Conservation (phyloP, 2,113 vertebrate genomes). For the Phrynocephalus versicolor region DNA sequence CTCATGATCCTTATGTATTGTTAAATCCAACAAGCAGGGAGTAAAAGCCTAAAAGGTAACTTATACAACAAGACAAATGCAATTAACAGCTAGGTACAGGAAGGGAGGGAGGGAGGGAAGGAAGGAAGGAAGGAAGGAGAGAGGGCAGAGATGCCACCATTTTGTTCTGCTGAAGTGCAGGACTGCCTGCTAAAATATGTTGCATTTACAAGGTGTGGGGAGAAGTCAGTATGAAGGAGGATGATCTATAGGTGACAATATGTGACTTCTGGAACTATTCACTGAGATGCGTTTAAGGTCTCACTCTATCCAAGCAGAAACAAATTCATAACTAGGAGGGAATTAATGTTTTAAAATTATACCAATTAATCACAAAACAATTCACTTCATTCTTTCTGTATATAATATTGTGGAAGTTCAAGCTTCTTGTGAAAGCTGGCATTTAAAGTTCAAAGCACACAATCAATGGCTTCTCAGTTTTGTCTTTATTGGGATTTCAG, state of each 20-base stretch:
- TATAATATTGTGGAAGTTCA: not conserved
- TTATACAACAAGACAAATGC: constrained; percentile 22
- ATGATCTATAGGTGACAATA: too few relatives aligned
- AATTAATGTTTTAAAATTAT: not conserved
- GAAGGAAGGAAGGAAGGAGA: constrained; percentile 10
- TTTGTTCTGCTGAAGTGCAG: constrained; percentile 24
- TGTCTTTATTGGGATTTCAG: too few relatives aligned
- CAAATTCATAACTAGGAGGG: not conserved
- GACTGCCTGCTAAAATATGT: not conserved
- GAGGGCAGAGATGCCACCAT: constrained; percentile 15
- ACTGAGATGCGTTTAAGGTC: not conserved
- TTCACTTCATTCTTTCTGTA: not conserved
- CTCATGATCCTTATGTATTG: constrained; percentile 51
- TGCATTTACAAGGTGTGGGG: not conserved
- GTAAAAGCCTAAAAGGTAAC: constrained; percentile 40
- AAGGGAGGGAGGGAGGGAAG: not conserved
- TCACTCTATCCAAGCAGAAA: constrained; percentile 15
- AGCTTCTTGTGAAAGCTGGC: not conserved
- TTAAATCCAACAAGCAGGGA: constrained; percentile 40
- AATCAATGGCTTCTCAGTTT: too few relatives aligned
- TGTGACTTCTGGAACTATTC: not conserved
- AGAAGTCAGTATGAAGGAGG: not conserved
- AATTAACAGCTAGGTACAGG: constrained; percentile 25
- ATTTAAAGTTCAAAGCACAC: not conserved
- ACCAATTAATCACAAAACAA: not conserved